A percentile compares a stretch with the other conserved stretches of the same genome.
Conservation (phyloP, 2,797 vertebrate species). For the Nasua narica region DNA sequence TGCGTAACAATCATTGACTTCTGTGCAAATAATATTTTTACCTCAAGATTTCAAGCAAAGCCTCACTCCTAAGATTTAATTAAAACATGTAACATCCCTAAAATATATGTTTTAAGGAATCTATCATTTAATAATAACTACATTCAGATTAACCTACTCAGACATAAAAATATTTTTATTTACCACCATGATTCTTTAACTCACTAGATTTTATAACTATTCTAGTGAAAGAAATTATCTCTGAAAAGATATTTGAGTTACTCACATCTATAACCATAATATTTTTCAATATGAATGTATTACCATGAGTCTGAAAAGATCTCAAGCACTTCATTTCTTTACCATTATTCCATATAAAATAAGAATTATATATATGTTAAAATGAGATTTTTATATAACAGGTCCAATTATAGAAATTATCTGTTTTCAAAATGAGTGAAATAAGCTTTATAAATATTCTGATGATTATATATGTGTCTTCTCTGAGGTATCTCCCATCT, state of each 20-base stretch:
- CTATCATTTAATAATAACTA: background rate
- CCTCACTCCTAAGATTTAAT: background rate
- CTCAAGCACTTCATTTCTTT: background rate
- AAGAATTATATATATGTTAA: background rate
- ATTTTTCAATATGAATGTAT: background rate
- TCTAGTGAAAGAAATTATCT: background rate
- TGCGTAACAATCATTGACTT: background rate
- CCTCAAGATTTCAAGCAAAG: background rate
- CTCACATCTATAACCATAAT: background rate
- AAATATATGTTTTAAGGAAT: background rate
- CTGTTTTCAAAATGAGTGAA: background rate
- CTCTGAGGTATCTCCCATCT: background rate
- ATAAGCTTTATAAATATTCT: background rate
- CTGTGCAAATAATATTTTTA: background rate
- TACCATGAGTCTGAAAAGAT: background rate
- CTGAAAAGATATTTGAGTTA: background rate
- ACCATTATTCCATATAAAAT: background rate
- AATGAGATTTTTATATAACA: background rate
- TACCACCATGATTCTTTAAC: background rate
- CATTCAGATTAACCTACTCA: background rate
- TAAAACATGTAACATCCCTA: background rate
- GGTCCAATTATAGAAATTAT: background rate
- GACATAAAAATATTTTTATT: background rate
- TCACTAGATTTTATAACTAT: background rate
- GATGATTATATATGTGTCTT: background rate